Evolutionary conservation across 2,888 invertebrate species (phyloP).

Genomic region (Thecophora atra): DNA sequence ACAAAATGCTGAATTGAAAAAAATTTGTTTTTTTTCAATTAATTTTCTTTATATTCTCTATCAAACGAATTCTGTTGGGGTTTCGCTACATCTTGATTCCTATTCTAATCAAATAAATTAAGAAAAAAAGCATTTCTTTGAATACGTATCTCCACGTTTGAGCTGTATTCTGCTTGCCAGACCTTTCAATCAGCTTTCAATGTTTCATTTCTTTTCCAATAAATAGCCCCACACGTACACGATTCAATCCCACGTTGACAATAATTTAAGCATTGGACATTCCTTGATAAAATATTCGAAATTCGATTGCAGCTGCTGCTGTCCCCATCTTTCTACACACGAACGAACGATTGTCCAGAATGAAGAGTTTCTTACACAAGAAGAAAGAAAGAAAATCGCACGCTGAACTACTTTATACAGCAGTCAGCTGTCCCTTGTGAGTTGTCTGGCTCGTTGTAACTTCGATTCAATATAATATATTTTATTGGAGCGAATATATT

Average conservation of each 20-base stretch:
- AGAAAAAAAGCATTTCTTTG: too few species aligned
- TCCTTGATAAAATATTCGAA: slow-evolving; percentile 15
- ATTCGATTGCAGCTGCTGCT: not conserved
- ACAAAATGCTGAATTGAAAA: too few species aligned
- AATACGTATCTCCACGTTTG: too few species aligned
- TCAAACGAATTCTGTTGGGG: too few species aligned
- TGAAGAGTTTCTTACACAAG: not conserved
- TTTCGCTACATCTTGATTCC: too few species aligned
- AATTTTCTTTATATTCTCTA: too few species aligned
- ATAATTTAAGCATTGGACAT: slow-evolving; percentile 36
- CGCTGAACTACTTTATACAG: not conserved
- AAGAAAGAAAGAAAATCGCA: slow-evolving; percentile 15
- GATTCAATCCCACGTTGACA: slow-evolving; percentile 36
- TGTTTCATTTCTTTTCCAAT: not conserved
- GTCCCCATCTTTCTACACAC: not conserved
- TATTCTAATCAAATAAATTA: too few species aligned
- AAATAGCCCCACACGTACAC: not conserved
- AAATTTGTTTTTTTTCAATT: too few species aligned
- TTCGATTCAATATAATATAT: not conserved
- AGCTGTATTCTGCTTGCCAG: too few species aligned
- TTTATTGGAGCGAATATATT: not conserved
- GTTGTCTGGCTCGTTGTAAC: slow-evolving; percentile 30
- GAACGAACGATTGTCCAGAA: not conserved
- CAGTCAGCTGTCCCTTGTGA: slow-evolving; percentile 20
- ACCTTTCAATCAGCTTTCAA: too few species aligned